These are phyloP conservation scores for Troilus luridus DNA, from an alignment of 2,888 invertebrate species.

Conservation along the genomic window DNA sequence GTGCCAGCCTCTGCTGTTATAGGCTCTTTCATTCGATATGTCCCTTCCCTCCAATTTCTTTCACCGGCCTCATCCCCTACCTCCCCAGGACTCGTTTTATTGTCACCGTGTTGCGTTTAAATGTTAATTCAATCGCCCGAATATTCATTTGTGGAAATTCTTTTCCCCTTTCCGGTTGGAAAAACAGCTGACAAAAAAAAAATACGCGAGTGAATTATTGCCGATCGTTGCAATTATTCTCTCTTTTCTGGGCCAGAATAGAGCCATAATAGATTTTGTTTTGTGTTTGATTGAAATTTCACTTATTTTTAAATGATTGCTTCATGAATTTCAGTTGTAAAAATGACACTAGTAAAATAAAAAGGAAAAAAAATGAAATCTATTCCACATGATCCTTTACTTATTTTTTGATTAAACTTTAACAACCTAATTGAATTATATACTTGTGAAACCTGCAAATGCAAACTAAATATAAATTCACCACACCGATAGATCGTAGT, in stretches of 20 bases:
- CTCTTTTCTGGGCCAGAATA: neutral
- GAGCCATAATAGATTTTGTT: neutral
- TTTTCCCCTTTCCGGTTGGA: neutral
- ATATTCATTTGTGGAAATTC: conserved; percentile 19
- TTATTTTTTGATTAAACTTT: no score
- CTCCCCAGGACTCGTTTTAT: neutral
- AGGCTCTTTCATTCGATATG: conserved; percentile 12
- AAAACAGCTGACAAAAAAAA: conserved; percentile 15
- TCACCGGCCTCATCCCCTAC: neutral
- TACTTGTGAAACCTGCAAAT: no score
- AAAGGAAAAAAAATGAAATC: no score
- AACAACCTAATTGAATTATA: no score
- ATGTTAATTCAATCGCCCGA: conserved; percentile 35
- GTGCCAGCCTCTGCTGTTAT: conserved; percentile 14
- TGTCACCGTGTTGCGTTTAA: conserved; percentile 38
- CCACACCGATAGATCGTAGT: no score
- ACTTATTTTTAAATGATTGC: neutral
- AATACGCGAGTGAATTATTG: neutral
- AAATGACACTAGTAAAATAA: no score
- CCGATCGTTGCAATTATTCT: conserved; percentile 1
- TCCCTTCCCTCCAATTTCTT: conserved; percentile 21
- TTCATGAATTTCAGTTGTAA: no score
- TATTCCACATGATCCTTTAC: no score
- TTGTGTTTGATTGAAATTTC: neutral
- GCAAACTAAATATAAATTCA: no score